Conservation (phyloP, 2,113 vertebrate genomes). For the Channa maculata region DNA sequence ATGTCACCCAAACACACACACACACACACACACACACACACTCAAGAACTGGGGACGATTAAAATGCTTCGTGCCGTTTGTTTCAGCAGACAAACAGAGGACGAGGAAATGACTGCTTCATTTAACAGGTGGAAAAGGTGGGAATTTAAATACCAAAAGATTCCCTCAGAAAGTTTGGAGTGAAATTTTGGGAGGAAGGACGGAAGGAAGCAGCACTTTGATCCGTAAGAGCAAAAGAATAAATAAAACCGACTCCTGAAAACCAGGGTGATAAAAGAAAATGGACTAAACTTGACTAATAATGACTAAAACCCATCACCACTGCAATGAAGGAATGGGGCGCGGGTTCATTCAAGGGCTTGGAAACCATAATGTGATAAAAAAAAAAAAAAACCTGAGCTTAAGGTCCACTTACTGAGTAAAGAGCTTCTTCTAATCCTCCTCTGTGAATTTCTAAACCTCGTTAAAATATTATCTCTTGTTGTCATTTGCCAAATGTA, state of each 20-base stretch:
- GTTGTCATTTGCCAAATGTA: neutral
- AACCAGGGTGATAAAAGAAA: neutral
- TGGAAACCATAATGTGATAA: neutral
- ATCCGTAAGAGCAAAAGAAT: neutral
- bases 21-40: slow-evolving; percentile 13
- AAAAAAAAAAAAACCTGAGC: neutral
- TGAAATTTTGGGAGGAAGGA: neutral
- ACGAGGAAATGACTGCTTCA: neutral
- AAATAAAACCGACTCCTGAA: neutral
- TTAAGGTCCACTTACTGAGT: neutral
- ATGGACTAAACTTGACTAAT: neutral
- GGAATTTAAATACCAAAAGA: neutral
- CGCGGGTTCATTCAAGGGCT: neutral
- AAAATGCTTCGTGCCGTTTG: slow-evolving; percentile 40
- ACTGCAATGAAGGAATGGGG: neutral
- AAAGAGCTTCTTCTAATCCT: neutral
- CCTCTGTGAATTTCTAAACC: too few species aligned
- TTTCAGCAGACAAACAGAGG: slow-evolving; percentile 9
- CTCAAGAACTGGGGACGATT: slow-evolving; percentile 9
- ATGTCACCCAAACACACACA: slow-evolving; percentile 75
- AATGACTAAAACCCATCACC: neutral
- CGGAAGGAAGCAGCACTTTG: neutral
- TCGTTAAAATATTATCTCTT: neutral
- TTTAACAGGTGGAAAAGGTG: neutral
- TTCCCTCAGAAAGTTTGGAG: neutral